Base-by-base conservation (phyloP, 1,140 invertebrate genomes). In the Calosoma granatense region DNA sequence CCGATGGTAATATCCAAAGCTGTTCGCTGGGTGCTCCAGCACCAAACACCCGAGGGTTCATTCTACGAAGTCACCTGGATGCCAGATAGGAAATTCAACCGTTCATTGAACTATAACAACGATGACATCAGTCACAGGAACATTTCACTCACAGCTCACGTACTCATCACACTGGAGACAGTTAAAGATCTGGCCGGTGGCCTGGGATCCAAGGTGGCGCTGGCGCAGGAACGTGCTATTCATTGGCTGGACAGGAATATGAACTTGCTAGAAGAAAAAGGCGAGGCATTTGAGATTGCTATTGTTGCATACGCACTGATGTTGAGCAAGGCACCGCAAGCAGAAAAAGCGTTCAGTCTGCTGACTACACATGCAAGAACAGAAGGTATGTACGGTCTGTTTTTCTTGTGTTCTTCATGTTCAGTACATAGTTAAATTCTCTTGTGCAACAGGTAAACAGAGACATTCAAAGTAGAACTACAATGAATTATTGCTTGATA, bases 251-350 rank as follows among this genome's bases (percentile, higher is more conserved):
- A 94, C 67, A 75, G 83, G 15, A 91, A 94, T 70, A 78, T 94
- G 65, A 81, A 87, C 57, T 73, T 90, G 53, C 67, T 94, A 11
- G 76, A 83, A 55, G 73, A 81, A 14, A 77, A 76, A 36, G 86
- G 86, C 1, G 79, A 85, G 57, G 85, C 92, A 0, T 93, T 90
- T 66, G 88, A 94, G 66, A 78, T 92, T 17, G 87, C 92, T 0
- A 85, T 96, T 52, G 88, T 91, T 0, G 83, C 93, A 0, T 93
- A 94, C 70, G 91, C 92, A 0, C 75, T 97, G 2, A 82, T 90
- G 65, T 72, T 86, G 56, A 82, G 83, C 15, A 88, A 90, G 69
- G 85, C 90, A 17, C 77, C 88, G 1, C 82, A 80, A 56, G 86
- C 89, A 0, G 91, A 93, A 64, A 75, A 82, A 54, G 92, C 91